Conservation (phyloP, 2,113 vertebrate genomes). For the Penelope pileata region DNA sequence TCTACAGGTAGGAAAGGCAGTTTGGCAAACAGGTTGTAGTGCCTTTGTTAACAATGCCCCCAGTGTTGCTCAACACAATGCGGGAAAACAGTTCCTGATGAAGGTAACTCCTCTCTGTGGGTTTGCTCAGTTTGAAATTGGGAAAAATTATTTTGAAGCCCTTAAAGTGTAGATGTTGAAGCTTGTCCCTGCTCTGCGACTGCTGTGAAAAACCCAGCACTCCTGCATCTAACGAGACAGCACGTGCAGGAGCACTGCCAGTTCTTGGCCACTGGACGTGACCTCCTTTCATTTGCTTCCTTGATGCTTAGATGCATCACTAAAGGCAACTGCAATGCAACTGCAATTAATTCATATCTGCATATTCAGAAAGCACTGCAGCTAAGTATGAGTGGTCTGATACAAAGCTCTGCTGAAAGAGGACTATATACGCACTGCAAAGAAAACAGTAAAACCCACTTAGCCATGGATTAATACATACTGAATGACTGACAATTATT, state of each 20-base stretch:
- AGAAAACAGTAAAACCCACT: slow-evolving; percentile 43
- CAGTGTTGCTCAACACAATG: background rate
- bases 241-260: background rate
- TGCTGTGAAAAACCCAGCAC: background rate
- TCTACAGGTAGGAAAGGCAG: background rate
- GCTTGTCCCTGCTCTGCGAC: accelerated
- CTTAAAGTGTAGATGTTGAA: background rate
- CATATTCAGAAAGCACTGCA: background rate
- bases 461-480: slow-evolving; percentile 46
- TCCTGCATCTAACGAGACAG: background rate
- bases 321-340: background rate
- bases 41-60: background rate
- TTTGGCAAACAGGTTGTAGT: accelerated
- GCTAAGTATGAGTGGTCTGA: background rate
- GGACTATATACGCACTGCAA: background rate
- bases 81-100: background rate
- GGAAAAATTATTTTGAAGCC: background rate
- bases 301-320: background rate
- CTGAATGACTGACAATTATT: slow-evolving; percentile 43
- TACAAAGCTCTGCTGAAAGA: background rate
- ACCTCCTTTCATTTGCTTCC: background rate
- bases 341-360: background rate
- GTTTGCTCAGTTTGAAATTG: background rate
- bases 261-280: background rate
- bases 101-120: background rate